These are phyloP conservation scores for Pocota personata DNA, from an alignment of 2,888 invertebrate species.

Conservation along the genomic window DNA sequence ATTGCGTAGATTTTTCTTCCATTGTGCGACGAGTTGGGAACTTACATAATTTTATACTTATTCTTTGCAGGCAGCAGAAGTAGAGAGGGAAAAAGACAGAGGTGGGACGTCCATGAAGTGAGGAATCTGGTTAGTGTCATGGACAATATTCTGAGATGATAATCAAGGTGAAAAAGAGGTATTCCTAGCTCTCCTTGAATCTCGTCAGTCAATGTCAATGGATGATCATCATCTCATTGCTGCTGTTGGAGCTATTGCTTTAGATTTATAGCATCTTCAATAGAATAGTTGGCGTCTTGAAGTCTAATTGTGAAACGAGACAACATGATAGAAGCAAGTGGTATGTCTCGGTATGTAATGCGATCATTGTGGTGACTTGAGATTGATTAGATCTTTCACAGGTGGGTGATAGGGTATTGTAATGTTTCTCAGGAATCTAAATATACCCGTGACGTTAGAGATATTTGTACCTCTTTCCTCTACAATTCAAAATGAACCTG, in stretches of 20 bases:
- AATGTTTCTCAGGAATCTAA: neutral
- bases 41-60: constrained; percentile 53
- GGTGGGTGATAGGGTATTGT: neutral
- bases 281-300: constrained; percentile 37
- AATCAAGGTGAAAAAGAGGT: constrained; percentile 46
- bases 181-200: constrained; percentile 63
- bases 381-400: neutral
- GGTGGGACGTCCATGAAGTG: neutral
- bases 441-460: neutral
- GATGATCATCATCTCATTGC: constrained; percentile 31
- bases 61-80: neutral
- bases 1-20: constrained; percentile 24
- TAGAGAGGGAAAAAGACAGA: neutral
- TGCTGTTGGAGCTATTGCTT: neutral
- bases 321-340: neutral
- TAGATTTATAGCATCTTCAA: too few species aligned
- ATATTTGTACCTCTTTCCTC: too few species aligned
- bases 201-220: constrained; percentile 52
- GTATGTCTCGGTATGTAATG: neutral
- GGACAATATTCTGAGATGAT: constrained; percentile 48
- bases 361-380: neutral
- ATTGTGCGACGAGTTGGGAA: neutral
- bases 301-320: constrained; percentile 24
- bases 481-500: too few species aligned
- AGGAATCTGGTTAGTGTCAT: constrained; percentile 60